A percentile compares a stretch with the other conserved stretches of the same genome.
Evolutionary conservation across 2,797 vertebrate genomes (phyloP).

Genomic region (Hipposideros larvatus): DNA sequence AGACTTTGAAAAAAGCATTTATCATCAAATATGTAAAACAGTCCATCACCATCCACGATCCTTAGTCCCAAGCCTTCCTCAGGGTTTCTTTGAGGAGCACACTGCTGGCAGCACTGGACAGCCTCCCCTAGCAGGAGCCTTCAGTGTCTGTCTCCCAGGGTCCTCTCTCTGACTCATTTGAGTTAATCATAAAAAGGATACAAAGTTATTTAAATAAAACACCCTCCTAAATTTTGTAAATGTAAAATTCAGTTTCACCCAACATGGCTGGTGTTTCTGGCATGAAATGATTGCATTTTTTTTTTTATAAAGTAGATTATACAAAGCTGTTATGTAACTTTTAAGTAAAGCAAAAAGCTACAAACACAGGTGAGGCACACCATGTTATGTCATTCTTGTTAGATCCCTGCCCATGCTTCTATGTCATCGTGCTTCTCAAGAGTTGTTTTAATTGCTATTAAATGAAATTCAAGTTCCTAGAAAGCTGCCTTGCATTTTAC

Average conservation of each 20-base stretch:
- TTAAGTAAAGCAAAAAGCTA: constrained; percentile 10
- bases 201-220: constrained; percentile 49
- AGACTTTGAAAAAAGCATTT: constrained; percentile 33
- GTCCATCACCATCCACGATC: background rate
- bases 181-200: background rate
- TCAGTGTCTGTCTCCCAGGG: background rate
- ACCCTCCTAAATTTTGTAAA: background rate
- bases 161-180: background rate
- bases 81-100: background rate
- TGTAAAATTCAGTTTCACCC: background rate
- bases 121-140: background rate
- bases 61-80: background rate
- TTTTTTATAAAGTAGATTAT: constrained; percentile 1
- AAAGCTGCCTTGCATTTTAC: constrained; percentile 62
- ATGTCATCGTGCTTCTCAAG: background rate
- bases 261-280: background rate
- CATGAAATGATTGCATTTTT: constrained; percentile 21
- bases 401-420: background rate
- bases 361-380: background rate
- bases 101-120: background rate
- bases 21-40: constrained; percentile 8
- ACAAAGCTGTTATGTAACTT: background rate
- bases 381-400: background rate
- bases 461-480: constrained; percentile 75
- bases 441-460: constrained; percentile 15